A percentile compares a stretch with the other conserved stretches of the same genome.
These are phyloP conservation scores for Rhea americana DNA, from an alignment of 2,113 vertebrate species.

Conservation along the genomic window DNA sequence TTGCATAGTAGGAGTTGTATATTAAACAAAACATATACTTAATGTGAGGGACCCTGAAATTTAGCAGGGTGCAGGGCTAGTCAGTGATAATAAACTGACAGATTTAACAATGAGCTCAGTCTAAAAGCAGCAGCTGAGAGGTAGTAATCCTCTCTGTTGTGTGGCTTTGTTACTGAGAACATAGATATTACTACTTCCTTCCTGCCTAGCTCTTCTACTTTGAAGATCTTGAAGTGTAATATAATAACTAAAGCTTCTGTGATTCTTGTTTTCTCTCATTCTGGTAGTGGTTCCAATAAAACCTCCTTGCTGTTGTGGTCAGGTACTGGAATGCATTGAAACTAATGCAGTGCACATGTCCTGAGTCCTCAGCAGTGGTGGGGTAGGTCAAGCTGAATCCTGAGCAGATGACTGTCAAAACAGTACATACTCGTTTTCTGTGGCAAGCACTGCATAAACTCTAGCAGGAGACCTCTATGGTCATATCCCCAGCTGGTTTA, in stretches of 20 bases:
- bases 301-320: background rate
- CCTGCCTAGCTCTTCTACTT: too few relatives aligned
- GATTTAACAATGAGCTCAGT: background rate
- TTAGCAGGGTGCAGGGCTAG: background rate
- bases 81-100: background rate
- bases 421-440: background rate
- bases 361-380: background rate
- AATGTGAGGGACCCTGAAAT: background rate
- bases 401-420: background rate
- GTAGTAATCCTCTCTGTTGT: background rate
- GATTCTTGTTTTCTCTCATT: background rate
- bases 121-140: background rate
- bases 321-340: background rate
- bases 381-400: background rate
- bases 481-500: background rate
- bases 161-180: background rate
- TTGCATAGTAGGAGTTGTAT: background rate
- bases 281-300: background rate
- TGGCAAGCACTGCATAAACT: background rate
- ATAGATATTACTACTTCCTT: too few relatives aligned
- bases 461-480: background rate
- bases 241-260: background rate
- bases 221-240: too few relatives aligned
- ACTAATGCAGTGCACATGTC: background rate
- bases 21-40: fast-evolving